Percentiles rank a stretch among this genome's conserved stretches.
Conservation (phyloP, 2,888 invertebrate genomes). For the Heteromurus nitidus region DNA sequence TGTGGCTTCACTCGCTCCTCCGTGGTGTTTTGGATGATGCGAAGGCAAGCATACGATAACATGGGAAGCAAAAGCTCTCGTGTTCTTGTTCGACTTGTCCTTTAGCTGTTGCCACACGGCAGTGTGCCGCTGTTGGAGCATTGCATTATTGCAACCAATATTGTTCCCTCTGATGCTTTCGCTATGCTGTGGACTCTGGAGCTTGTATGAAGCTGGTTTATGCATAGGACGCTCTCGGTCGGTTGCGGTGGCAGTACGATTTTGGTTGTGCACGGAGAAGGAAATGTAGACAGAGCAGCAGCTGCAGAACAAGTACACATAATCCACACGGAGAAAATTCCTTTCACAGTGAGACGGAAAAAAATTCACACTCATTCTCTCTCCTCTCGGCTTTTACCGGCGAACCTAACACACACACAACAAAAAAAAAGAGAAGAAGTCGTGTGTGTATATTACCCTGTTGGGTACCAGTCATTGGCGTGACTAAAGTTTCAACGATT, state of each 20-base stretch:
- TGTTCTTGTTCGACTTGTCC: too few species aligned
- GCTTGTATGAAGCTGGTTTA: conserved; percentile 18
- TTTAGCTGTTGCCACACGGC: too few species aligned
- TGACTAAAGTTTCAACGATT: conserved; percentile 69
- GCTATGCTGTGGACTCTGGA: too few species aligned
- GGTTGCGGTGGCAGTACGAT: conserved; percentile 62
- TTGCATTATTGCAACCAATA: conserved; percentile 19
- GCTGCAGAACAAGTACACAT: neutral
- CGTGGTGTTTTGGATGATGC: too few species aligned
- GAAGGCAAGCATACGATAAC: too few species aligned
- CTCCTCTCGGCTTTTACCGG: conserved; percentile 39
- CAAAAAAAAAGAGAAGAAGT: too few species aligned
- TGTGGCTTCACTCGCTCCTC: too few species aligned
- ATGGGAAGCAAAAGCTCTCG: too few species aligned
- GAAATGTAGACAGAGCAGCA: conserved; percentile 31
- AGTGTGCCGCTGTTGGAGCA: neutral
- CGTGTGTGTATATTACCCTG: conserved; percentile 40
- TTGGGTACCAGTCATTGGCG: conserved; percentile 66
- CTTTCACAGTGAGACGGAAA: neutral
- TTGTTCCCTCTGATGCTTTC: conserved; percentile 13
- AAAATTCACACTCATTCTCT: conserved; percentile 23
- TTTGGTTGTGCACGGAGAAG: conserved; percentile 65
- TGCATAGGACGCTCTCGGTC: conserved; percentile 60
- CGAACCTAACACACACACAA: conserved; percentile 11
- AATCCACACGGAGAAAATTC: conserved; percentile 16